Percentiles rank a stretch among this genome's conserved stretches.
Evolutionary conservation across 2,113 vertebrate genomes (phyloP).

Genomic region (Strix uralensis): DNA sequence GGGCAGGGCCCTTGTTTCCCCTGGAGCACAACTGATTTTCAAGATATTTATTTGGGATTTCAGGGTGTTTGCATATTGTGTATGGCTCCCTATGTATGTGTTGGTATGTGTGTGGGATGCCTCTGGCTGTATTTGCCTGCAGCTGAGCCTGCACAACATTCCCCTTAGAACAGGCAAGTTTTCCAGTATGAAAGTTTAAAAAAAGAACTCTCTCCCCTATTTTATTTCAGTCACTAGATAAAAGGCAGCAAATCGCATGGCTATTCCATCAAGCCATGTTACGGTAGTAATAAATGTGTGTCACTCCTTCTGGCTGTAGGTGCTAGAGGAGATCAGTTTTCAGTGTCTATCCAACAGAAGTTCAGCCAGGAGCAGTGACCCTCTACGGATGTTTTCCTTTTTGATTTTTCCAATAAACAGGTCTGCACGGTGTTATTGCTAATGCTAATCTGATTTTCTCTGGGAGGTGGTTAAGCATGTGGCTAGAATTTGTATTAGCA

Average conservation of each 20-base stretch:
- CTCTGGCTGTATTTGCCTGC: background rate
- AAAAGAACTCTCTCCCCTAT: background rate
- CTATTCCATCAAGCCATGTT: background rate
- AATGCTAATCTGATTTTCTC: background rate
- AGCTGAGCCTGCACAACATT: constrained; percentile 1
- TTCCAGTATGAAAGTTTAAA: background rate
- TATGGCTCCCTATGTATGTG: background rate
- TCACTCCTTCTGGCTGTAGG: background rate
- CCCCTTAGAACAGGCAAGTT: background rate
- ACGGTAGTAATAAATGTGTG: background rate
- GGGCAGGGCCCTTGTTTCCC: constrained; percentile 31
- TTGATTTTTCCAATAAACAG: background rate
- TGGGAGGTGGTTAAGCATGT: background rate
- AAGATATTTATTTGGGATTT: constrained; percentile 33
- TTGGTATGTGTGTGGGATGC: constrained; percentile 61
- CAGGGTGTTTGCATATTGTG: constrained; percentile 33
- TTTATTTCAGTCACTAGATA: background rate
- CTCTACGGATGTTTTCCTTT: background rate
- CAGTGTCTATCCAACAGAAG: background rate
- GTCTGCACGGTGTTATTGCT: background rate
- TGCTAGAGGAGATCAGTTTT: background rate
- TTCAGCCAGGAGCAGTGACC: background rate
- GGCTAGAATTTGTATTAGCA: background rate
- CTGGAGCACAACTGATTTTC: constrained; percentile 10
- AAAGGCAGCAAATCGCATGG: background rate